phyloP scores from a whole-genome alignment of 2,888 invertebrate genomes.

The Drosophila melanocephala region DNA sequence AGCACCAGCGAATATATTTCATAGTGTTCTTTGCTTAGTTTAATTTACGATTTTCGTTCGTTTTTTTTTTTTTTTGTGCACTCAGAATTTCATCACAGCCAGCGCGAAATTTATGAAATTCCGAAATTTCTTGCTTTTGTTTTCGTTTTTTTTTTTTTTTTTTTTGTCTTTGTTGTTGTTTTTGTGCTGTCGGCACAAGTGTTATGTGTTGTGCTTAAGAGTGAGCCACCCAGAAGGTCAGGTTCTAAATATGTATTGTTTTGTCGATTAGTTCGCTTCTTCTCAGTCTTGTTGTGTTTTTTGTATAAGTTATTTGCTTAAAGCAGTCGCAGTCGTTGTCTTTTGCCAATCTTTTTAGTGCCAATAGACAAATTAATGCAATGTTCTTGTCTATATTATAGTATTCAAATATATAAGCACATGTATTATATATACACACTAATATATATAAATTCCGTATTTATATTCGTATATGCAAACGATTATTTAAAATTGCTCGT shows the following conservation, averaged over 20 bases:
- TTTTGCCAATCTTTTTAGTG: conserved; percentile 30
- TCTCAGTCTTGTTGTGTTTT: conserved; percentile 11
- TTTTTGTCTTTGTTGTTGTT: not conserved
- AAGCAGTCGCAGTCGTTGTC: conserved; percentile 56
- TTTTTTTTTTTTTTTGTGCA: conserved; percentile 13
- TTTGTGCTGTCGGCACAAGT: conserved; percentile 31
- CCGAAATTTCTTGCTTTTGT: conserved; percentile 32
- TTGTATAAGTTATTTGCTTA: conserved; percentile 15
- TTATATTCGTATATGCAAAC: conserved; percentile 26
- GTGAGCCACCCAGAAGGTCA: conserved; percentile 58
- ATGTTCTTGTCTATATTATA: conserved; percentile 17
- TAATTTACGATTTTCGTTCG: conserved; percentile 5
- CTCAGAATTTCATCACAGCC: conserved; percentile 30
- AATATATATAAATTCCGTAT: conserved; percentile 12
- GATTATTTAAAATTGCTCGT: conserved; percentile 39
- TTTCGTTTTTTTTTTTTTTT: not conserved
- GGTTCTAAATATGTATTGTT: conserved; percentile 37
- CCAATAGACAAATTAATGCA: conserved; percentile 50
- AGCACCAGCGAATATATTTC: not conserved
- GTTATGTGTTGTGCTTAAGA: conserved; percentile 24
- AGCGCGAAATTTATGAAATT: not conserved
- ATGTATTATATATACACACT: conserved; percentile 1
- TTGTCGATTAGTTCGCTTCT: conserved; percentile 12
- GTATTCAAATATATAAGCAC: conserved; percentile 3
- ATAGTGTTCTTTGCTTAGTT: conserved; percentile 10